These are phyloP conservation scores for Malurus elegans DNA, from an alignment of 2,113 vertebrate species.

Conservation along the genomic window DNA sequence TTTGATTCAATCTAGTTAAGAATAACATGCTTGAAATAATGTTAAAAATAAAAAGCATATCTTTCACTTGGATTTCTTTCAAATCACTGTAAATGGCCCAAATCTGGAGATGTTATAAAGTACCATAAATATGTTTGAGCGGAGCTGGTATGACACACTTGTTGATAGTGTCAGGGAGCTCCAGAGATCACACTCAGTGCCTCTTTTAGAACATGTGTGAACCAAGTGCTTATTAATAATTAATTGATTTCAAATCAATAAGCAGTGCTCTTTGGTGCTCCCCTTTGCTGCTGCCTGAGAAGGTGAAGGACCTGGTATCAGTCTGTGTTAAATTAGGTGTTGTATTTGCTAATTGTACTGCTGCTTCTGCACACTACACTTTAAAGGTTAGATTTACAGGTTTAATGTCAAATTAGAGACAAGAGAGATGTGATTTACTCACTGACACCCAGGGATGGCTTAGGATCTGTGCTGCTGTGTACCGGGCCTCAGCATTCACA, in stretches of 20 bases:
- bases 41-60: not conserved
- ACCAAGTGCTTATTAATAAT: not conserved
- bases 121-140: not conserved
- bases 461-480: constrained; percentile 89
- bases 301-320: not conserved
- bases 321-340: not conserved
- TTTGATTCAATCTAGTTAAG: not conserved
- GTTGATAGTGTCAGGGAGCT: not conserved
- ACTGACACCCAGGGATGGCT: constrained; percentile 95
- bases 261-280: not conserved
- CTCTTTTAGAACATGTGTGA: not conserved
- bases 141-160: not conserved
- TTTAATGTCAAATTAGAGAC: not conserved
- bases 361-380: not conserved
- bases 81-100: not conserved
- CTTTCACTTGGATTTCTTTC: not conserved
- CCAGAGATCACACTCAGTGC: not conserved
- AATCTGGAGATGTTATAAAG: not conserved
- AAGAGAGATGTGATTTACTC: constrained; percentile 57
- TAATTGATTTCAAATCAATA: not conserved
- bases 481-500: constrained; percentile 88
- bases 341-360: not conserved
- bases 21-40: not conserved
- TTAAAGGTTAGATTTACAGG: not conserved
- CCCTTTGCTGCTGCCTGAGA: not conserved